Percentiles rank a stretch among this genome's conserved stretches.
Conservation (phyloP, 2,888 invertebrate genomes). For the Hydropsyche betteni region DNA sequence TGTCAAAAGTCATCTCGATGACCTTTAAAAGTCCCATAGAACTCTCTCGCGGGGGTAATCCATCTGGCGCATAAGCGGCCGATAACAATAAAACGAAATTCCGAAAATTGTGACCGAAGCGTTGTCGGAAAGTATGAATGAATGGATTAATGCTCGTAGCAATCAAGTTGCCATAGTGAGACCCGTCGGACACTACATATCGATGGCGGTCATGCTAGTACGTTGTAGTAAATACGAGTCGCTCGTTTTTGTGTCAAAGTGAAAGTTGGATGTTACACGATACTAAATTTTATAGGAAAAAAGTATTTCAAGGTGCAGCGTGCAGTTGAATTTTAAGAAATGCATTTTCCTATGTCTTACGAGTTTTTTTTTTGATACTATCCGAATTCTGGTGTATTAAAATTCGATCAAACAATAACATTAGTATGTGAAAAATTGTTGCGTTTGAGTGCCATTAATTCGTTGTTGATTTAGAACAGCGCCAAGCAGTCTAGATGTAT, state of each 20-base stretch:
- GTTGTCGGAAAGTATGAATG: conserved; percentile 5
- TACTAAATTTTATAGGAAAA: conserved; percentile 23
- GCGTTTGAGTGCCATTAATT: neutral
- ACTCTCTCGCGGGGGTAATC: conserved; percentile 20
- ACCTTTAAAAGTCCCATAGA: conserved; percentile 33
- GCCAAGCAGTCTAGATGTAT: conserved; percentile 17
- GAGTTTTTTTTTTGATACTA: too few species aligned
- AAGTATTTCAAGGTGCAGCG: too few species aligned
- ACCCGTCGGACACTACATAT: conserved; percentile 8
- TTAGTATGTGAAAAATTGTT: neutral
- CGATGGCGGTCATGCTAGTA: conserved; percentile 7
- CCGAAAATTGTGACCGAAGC: neutral
- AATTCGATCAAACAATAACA: too few species aligned
- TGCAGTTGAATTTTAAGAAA: too few species aligned
- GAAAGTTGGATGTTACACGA: conserved; percentile 47
- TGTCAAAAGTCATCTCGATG: conserved; percentile 40
- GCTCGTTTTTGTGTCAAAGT: conserved; percentile 48
- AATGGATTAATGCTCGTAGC: neutral
- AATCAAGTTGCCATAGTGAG: conserved; percentile 22
- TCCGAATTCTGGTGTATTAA: too few species aligned
- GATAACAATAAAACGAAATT: neutral
- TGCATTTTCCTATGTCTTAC: too few species aligned
- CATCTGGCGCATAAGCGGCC: neutral
- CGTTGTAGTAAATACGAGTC: conserved; percentile 6
- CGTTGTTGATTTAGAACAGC: conserved; percentile 17